These are phyloP conservation scores for Laticauda colubrina DNA, from an alignment of 2,113 vertebrate genomes.

Conservation along the genomic window DNA sequence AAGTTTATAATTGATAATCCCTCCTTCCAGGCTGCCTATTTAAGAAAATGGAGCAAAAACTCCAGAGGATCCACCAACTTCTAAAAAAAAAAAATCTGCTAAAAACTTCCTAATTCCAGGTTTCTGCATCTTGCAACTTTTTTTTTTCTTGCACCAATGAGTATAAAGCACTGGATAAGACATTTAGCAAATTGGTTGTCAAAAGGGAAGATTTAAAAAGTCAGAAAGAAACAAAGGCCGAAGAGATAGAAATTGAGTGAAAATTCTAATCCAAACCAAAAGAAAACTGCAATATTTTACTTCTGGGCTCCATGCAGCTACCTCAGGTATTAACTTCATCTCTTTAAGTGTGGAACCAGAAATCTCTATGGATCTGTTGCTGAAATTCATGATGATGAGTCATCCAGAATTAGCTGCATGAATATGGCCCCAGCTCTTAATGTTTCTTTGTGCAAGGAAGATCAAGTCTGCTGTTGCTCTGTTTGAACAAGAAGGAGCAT, in stretches of 20 bases:
- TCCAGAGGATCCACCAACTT: neutral
- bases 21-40: neutral
- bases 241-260: neutral
- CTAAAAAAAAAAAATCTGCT: neutral
- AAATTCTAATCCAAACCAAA: neutral
- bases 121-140: neutral
- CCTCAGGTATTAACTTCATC: neutral
- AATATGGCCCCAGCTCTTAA: neutral
- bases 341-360: neutral
- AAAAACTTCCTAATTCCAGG: neutral
- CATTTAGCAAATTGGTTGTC: neutral
- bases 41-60: neutral
- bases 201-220: neutral
- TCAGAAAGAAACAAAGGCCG: neutral
- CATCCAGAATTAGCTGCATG: neutral
- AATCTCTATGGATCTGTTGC: neutral
- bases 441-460: neutral
- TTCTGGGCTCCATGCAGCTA: neutral
- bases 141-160: neutral
- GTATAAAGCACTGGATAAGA: neutral
- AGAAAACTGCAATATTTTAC: neutral
- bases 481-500: neutral
- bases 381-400: conserved; percentile 4
- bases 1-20: neutral
- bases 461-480: neutral